These are phyloP conservation scores for Periophthalmus magnuspinnatus DNA, from an alignment of 2,797 vertebrate genomes.

Conservation along the genomic window DNA sequence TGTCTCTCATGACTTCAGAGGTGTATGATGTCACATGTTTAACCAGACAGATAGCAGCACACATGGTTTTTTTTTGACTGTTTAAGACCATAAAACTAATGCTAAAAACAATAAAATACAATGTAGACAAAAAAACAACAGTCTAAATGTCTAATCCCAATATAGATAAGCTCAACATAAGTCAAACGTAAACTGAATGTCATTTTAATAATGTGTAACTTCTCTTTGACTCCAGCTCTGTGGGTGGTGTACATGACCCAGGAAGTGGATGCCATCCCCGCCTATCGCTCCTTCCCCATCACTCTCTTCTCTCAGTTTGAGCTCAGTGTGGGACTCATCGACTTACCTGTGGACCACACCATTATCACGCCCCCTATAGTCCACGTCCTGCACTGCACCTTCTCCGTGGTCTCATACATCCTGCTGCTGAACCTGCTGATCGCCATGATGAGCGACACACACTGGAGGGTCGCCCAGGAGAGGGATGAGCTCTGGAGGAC, in stretches of 20 bases:
- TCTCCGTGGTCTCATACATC: slow-evolving; percentile 75
- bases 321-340: slow-evolving; percentile 78
- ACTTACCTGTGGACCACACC: slow-evolving; percentile 78
- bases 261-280: slow-evolving; percentile 58
- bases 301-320: slow-evolving; percentile 80
- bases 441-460: slow-evolving; percentile 85
- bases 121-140: too few relatives aligned
- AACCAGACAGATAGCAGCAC: too few relatives aligned
- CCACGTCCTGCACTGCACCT: slow-evolving; percentile 70
- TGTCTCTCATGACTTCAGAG: too few relatives aligned
- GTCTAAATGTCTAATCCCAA: too few relatives aligned
- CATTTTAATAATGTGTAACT: neutral
- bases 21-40: too few relatives aligned
- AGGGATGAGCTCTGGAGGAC: slow-evolving; percentile 83
- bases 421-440: slow-evolving; percentile 79
- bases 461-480: slow-evolving; percentile 80
- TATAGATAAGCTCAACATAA: neutral
- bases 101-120: too few relatives aligned
- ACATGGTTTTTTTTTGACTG: too few relatives aligned
- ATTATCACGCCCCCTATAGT: slow-evolving; percentile 70
- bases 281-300: slow-evolving; percentile 74
- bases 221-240: slow-evolving; percentile 57
- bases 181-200: neutral
- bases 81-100: too few relatives aligned
- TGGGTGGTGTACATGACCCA: slow-evolving; percentile 84